Base-by-base conservation (phyloP, 1,140 invertebrate species). In the Dermatophagoides farinae region DNA sequence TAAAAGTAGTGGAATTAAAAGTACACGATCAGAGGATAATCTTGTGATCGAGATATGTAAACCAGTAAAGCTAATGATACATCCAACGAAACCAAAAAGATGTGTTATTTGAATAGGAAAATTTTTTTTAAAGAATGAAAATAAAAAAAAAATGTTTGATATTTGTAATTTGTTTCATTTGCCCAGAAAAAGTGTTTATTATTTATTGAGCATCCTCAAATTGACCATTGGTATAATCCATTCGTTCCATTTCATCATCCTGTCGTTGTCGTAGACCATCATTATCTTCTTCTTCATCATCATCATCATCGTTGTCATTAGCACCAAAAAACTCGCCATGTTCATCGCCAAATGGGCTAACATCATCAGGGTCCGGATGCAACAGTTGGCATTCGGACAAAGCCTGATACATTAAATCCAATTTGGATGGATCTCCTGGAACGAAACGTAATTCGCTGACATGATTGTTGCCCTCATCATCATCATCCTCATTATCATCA, bases 21-120 rank as follows among this genome's bases (percentile, higher is more conserved):
- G 37, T n/a, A 60, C 58, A 9, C 49, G 41, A 41, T 60, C 60
- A 60, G 77, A 79, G 51, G 76, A 79, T 66, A 77, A 77, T 18
- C 79, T 78, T 54, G 75, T 84, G 2, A 79, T 92, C 61, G 85
- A 91, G 67, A 73, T 95, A 2, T 88, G 88, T 69, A 86, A 87
- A 69, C 84, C 88, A 14, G 84, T 89, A 0, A 85, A 87, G 70
- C 81, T 93, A n/a, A 80, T 85, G 37, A 84, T 93, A 49, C 80
- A 82, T 20, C 85, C 86, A 0, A 92, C 90, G 72, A 81, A 85
- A 6, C 82, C 88, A 10, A 88, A 89, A 70, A 78, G 85, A 64
- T 22, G 25, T 57, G 22, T 63, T 25, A 57, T 57, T 10, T 57
- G 57, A 47, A 37, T 47, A 46, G 14, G 5, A 12, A 52, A 52